Conservation (phyloP, 2,888 invertebrate species). For the Drosophila yooni region DNA sequence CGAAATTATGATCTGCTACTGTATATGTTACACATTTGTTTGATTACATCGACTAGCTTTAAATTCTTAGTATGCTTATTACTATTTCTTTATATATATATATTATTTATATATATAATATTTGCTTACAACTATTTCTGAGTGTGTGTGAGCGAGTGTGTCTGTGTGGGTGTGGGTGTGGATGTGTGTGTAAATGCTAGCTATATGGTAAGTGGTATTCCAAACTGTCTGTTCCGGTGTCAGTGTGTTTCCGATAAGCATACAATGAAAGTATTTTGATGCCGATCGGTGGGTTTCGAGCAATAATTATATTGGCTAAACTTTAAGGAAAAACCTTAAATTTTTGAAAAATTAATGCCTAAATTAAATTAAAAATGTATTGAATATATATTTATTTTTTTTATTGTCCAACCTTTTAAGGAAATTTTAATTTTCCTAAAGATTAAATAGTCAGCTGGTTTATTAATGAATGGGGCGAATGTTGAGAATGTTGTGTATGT, state of each 20-base stretch:
- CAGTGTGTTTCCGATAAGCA: conserved; percentile 84
- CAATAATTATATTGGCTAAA: neutral
- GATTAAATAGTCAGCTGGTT: neutral
- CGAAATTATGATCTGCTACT: conserved; percentile 7
- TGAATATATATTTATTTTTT: neutral
- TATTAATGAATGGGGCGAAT: neutral
- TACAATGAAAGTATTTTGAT: conserved; percentile 82
- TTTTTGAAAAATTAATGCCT: neutral
- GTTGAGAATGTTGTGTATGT: neutral
- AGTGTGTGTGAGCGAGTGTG: neutral
- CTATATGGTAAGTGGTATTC: conserved; percentile 85
- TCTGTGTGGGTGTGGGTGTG: conserved; percentile 13
- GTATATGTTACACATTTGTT: conserved; percentile 4
- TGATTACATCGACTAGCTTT: conserved; percentile 22
- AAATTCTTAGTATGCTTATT: neutral
- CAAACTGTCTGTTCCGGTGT: conserved; percentile 86
- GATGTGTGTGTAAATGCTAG: conserved; percentile 71
- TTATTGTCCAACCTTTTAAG: neutral
- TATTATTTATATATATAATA: conserved; percentile 3
- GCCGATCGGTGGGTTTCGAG: conserved; percentile 38
- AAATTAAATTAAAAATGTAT: neutral
- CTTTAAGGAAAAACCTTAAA: neutral
- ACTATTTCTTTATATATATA: conserved; percentile 1
- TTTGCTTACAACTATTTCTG: conserved; percentile 14
- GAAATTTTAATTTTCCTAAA: neutral